Base-by-base conservation (phyloP, 53 echinoderm and acorn worm genomes). In the Luidia sarsii region DNA sequence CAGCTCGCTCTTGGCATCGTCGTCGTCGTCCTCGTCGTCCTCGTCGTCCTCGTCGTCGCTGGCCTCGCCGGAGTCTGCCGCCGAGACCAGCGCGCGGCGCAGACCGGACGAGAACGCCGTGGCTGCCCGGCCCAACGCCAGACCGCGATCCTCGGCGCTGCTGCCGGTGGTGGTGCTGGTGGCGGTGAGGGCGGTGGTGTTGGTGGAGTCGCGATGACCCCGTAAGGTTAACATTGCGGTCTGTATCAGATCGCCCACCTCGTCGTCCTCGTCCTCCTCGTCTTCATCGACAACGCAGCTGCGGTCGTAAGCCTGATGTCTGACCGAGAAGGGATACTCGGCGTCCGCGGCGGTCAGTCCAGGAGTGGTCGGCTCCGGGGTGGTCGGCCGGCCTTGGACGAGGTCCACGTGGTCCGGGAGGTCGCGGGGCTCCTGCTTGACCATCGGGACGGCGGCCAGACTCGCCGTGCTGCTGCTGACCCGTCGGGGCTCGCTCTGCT, bases 401-500 rank as follows among this genome's bases (percentile, higher is more conserved):
- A n/a, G n/a, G 6, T 62, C 81, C 2, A 16, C 35, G 71, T 62
- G 51, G 43, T 39, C 68, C 48, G 52, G 39, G 20, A 22, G 4
- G 45, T 79, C 69, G 7, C 11, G 22, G 0, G 62, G 57, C 20
- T 84, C 84, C 30, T 64, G 64, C 64, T 84, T 84, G 27, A 84
- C 84, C n/a, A n/a, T n/a, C n/a, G n/a, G n/a, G 46, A 71, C 61
- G 10, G 41, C 71, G 34, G 69, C 63, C 22, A 66, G 65, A 43
- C 27, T 67, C 11, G 6, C 9, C 27, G 21, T 48, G 16, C 28
- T 39, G 62, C 70, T 87, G 36, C 81, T 87, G 18, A 91, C 60
- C 41, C 95, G 86, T 57, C 87, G 70, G 28, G 95, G 95, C 32
- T 95, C 95, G 60, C 95, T 89, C 83, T 95, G 95, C 53, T 95